phyloP scores from a whole-genome alignment of 1,140 invertebrate genomes.

The Trichogramma pretiosum region DNA sequence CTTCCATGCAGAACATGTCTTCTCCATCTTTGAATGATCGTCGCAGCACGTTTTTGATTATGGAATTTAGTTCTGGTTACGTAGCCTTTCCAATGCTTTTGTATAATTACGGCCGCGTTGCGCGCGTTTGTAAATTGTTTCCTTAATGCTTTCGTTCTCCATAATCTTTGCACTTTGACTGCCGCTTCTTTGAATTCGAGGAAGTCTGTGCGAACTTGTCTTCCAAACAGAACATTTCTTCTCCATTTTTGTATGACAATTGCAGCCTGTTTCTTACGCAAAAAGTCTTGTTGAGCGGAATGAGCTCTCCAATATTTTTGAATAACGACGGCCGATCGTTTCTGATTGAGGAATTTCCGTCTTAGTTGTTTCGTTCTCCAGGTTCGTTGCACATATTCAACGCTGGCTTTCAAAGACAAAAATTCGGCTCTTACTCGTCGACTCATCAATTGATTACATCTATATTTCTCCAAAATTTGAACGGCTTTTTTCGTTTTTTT shows the following conservation, averaged over 20 bases:
- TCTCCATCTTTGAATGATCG: slow-evolving; percentile 18
- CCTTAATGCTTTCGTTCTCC: slow-evolving; percentile 5
- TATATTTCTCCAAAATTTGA: slow-evolving; percentile 14
- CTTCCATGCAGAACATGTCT: slow-evolving; percentile 2
- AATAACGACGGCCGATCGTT: slow-evolving; percentile 17
- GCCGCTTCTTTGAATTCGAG: neutral
- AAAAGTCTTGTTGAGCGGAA: neutral
- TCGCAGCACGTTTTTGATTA: neutral
- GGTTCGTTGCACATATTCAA: slow-evolving; percentile 29
- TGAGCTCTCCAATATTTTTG: slow-evolving; percentile 20
- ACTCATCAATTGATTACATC: slow-evolving; percentile 14
- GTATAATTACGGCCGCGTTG: slow-evolving; percentile 19
- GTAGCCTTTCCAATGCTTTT: slow-evolving; percentile 25
- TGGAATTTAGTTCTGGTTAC: neutral
- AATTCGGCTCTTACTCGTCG: slow-evolving; percentile 27
- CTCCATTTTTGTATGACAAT: slow-evolving; percentile 8
- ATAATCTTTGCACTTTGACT: slow-evolving; percentile 15
- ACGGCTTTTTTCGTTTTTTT: slow-evolving; percentile 3
- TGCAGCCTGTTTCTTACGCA: neutral
- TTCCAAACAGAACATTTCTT: slow-evolving; percentile 6
- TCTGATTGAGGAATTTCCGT: slow-evolving; percentile 6
- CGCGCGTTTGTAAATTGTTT: slow-evolving; percentile 4
- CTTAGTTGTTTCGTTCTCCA: slow-evolving; percentile 25
- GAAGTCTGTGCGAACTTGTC: slow-evolving; percentile 4
- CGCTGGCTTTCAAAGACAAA: slow-evolving; percentile 21